phyloP scores from a whole-genome alignment of 2,113 vertebrate species.

The Hirundichthys speculiger region DNA sequence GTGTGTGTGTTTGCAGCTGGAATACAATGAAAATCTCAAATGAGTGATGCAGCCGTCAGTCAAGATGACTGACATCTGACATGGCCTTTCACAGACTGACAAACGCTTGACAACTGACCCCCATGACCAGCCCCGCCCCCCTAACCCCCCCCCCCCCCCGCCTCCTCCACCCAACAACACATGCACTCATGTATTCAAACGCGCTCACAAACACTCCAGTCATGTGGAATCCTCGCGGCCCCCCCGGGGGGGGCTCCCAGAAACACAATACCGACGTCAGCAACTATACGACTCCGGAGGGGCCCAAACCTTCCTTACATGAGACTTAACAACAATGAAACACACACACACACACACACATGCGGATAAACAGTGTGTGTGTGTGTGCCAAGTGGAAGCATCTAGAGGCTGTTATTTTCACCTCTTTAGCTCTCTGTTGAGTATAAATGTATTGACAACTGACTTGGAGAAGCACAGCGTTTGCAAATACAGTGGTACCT shows the following conservation, averaged over 20 bases:
- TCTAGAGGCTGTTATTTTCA: conserved; percentile 46
- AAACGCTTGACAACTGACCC: conserved; percentile 75
- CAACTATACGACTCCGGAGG: conserved; percentile 63
- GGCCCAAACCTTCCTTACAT: conserved; percentile 60
- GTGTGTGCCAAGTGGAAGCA: conserved; percentile 38
- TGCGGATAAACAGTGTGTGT: conserved; percentile 3
- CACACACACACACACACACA: conserved; percentile 15
- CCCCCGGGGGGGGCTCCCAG: conserved; percentile 46
- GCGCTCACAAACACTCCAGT: conserved; percentile 44
- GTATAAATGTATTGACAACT: conserved; percentile 32
- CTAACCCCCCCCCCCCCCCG: neutral
- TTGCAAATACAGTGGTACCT: no score
- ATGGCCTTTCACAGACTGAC: conserved; percentile 77
- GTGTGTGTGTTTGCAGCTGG: conserved; percentile 12
- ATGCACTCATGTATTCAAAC: conserved; percentile 27
- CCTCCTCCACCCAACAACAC: neutral
- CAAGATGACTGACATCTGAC: conserved; percentile 78
- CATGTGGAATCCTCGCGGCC: conserved; percentile 41
- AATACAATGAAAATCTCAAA: conserved; percentile 29
- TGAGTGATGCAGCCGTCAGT: conserved; percentile 58
- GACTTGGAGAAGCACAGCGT: conserved; percentile 7
- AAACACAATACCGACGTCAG: conserved; percentile 69
- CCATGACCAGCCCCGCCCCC: conserved; percentile 27
- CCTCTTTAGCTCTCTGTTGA: conserved; percentile 49
- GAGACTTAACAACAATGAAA: conserved; percentile 55